These are phyloP conservation scores for Smithornis capensis DNA, from an alignment of 2,113 vertebrate genomes.

Conservation along the genomic window DNA sequence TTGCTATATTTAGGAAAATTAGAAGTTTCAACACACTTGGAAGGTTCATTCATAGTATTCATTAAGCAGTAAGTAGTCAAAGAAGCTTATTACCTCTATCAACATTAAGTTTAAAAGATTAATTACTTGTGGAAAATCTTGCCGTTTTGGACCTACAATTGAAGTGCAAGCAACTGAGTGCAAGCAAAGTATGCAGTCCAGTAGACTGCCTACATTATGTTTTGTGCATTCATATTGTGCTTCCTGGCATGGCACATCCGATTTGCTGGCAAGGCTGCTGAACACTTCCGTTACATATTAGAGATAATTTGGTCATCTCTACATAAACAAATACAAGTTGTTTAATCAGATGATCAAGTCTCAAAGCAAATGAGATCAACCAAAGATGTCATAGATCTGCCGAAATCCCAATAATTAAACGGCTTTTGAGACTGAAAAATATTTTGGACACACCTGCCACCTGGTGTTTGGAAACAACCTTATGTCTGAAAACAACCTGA, in stretches of 20 bases:
- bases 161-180: background rate
- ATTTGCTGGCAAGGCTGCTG: background rate
- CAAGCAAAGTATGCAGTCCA: background rate
- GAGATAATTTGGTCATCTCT: background rate
- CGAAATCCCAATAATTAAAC: background rate
- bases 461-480: slow-evolving; percentile 1
- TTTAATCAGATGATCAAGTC: background rate
- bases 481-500: background rate
- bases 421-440: background rate
- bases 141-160: background rate
- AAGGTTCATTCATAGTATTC: background rate
- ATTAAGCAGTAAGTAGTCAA: background rate
- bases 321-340: background rate
- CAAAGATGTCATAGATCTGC: background rate
- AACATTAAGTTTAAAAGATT: background rate
- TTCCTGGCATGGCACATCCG: background rate
- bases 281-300: background rate
- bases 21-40: background rate
- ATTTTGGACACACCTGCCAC: slow-evolving; percentile 29
- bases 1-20: background rate
- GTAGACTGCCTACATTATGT: background rate
- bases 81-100: background rate
- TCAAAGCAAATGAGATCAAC: background rate
- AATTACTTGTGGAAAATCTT: background rate
- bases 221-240: background rate